A percentile compares a stretch with the other conserved stretches of the same genome.
Conservation (phyloP, 2,113 vertebrate species). For the Xyrauchen texanus region DNA sequence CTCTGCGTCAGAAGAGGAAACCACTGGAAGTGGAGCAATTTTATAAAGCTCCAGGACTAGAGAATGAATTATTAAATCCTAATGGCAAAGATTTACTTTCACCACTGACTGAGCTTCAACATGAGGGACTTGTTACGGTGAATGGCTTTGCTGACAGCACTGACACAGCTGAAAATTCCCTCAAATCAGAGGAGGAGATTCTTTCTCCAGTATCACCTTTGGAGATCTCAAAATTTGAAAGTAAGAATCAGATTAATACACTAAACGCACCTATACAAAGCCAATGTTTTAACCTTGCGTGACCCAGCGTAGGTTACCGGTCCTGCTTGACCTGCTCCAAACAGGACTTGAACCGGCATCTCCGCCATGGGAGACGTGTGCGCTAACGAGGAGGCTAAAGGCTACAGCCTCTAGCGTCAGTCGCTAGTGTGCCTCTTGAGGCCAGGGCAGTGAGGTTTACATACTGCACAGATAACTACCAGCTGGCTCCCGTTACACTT, state of each 20-base stretch:
- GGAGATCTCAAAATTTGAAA: conserved; percentile 81
- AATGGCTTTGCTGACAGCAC: conserved; percentile 23
- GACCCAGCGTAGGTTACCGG: no score
- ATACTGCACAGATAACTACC: no score
- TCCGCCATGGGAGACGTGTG: no score
- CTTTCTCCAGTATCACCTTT: conserved; percentile 53
- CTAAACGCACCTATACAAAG: not conserved
- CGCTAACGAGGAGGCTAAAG: no score
- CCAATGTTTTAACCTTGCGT: no score
- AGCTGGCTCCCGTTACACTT: no score
- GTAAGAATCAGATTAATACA: conserved; percentile 66
- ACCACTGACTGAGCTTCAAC: conserved; percentile 54
- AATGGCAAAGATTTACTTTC: conserved; percentile 42
- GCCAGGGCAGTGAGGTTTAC: no score
- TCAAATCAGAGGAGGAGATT: conserved; percentile 29
- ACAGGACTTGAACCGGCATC: no score
- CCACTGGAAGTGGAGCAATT: conserved; percentile 39
- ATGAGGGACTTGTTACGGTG: conserved; percentile 25
- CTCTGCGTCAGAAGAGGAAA: conserved; percentile 73
- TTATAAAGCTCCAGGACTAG: conserved; percentile 26
- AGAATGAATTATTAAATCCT: conserved; percentile 40
- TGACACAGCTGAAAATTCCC: conserved; percentile 39
- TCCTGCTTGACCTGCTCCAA: no score
- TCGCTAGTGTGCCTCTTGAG: no score
- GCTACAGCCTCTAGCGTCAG: no score